Conservation (phyloP, 2,797 vertebrate species). For the Bradypodion pumilum region DNA sequence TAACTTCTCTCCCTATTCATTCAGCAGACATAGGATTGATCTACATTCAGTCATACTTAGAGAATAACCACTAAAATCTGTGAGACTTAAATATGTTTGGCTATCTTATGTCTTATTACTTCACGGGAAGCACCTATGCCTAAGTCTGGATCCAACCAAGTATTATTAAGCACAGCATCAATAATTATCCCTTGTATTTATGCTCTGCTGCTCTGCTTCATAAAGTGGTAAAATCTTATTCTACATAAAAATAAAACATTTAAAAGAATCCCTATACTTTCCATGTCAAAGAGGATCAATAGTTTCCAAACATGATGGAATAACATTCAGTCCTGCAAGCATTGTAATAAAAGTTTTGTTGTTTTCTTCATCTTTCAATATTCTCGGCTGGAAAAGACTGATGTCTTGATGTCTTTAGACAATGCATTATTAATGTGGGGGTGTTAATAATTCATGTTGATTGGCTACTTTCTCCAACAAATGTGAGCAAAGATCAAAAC, state of each 20-base stretch:
- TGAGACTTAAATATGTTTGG: background rate
- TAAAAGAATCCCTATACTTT: slow-evolving; percentile 51
- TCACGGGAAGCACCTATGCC: background rate
- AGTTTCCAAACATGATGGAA: slow-evolving; percentile 70
- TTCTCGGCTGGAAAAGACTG: slow-evolving; percentile 75
- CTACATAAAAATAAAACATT: slow-evolving; percentile 57
- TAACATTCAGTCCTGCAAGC: slow-evolving; percentile 61
- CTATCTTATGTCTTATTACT: background rate
- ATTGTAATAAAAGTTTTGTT: slow-evolving; percentile 68
- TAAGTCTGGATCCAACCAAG: background rate
- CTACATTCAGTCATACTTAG: background rate
- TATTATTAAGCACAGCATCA: slow-evolving; percentile 41
- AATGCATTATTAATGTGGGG: slow-evolving; percentile 87
- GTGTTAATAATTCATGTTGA: slow-evolving; percentile 94
- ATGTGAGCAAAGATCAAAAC: slow-evolving; percentile 79
- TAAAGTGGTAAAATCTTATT: slow-evolving; percentile 55
- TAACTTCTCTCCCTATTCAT: slow-evolving; percentile 56
- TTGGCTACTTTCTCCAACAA: slow-evolving; percentile 86
- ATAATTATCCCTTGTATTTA: slow-evolving; percentile 52
- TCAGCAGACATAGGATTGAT: slow-evolving; percentile 39
- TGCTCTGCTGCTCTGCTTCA: slow-evolving; percentile 56
- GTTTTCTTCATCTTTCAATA: slow-evolving; percentile 76
- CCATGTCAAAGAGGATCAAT: slow-evolving; percentile 65
- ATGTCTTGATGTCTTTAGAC: slow-evolving; percentile 80
- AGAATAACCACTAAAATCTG: background rate